These are phyloP conservation scores for Chloroceryle aenea DNA, from an alignment of 2,113 vertebrate species.

Conservation along the genomic window DNA sequence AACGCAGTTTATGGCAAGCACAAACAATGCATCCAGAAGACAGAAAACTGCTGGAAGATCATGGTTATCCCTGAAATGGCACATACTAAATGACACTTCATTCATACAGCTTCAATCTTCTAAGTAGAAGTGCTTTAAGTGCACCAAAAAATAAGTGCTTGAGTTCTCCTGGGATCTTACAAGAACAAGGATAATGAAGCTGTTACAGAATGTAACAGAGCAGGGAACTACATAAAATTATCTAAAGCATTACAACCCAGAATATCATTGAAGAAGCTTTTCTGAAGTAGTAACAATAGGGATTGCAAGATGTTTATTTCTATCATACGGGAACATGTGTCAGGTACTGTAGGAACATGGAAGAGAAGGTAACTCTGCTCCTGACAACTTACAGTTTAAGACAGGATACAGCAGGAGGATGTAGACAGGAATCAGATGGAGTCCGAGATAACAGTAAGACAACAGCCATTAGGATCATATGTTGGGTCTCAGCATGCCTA, in stretches of 20 bases:
- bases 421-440: neutral
- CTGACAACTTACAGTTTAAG: neutral
- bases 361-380: neutral
- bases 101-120: neutral
- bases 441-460: neutral
- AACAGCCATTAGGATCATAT: neutral
- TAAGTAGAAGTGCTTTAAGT: neutral
- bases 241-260: neutral
- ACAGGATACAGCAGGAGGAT: neutral
- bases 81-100: fast-evolving
- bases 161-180: neutral
- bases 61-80: neutral
- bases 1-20: neutral
- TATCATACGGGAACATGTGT: neutral
- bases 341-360: neutral
- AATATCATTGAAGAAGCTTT: neutral
- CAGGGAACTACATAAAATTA: neutral
- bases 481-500: neutral
- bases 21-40: neutral
- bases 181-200: neutral
- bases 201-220: neutral
- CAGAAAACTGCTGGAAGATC: neutral
- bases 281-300: neutral
- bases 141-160: neutral
- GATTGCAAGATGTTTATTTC: neutral